Conservation (phyloP, 2,888 invertebrate species). For the Lordiphosa andalusiaca region DNA sequence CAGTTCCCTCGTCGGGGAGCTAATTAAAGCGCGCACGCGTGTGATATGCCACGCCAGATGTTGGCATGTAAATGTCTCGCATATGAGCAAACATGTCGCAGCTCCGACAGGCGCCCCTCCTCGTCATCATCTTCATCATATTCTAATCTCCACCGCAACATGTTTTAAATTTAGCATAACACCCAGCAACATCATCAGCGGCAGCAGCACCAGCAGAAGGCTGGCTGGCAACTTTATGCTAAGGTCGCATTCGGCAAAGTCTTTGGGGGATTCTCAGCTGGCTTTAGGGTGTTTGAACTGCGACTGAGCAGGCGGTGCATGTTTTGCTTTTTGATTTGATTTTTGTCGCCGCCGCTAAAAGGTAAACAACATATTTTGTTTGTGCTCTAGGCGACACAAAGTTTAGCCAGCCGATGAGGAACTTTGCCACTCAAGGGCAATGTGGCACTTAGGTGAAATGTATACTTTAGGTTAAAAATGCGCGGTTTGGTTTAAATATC, state of each 20-base stretch:
- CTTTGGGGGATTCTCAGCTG: slow-evolving; percentile 35
- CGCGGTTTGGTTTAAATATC: too few relatives aligned
- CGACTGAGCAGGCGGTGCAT: slow-evolving; percentile 27
- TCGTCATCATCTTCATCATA: slow-evolving; percentile 13
- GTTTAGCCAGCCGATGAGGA: slow-evolving; percentile 5
- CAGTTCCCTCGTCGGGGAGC: slow-evolving; percentile 34
- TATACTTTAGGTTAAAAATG: background rate
- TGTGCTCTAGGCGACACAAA: slow-evolving; percentile 7
- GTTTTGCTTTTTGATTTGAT: slow-evolving; percentile 63
- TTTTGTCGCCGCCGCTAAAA: slow-evolving; percentile 58
- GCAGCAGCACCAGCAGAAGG: background rate
- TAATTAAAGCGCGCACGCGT: slow-evolving; percentile 69
- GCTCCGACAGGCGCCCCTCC: slow-evolving; percentile 2
- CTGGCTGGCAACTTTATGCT: slow-evolving; percentile 34
- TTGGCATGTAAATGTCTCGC: slow-evolving; percentile 43
- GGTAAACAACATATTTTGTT: slow-evolving; percentile 53
- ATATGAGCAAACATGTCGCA: slow-evolving; percentile 10
- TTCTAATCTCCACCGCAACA: slow-evolving; percentile 69
- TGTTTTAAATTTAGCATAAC: slow-evolving; percentile 71
- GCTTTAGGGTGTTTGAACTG: slow-evolving; percentile 50
- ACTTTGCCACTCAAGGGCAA: slow-evolving; percentile 4
- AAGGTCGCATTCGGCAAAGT: slow-evolving; percentile 51
- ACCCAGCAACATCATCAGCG: slow-evolving; percentile 11
- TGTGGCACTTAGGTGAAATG: slow-evolving; percentile 1
- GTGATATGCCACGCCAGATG: slow-evolving; percentile 71